These are phyloP conservation scores for Nerophis ophidion DNA, from an alignment of 2,113 vertebrate species.

Conservation along the genomic window DNA sequence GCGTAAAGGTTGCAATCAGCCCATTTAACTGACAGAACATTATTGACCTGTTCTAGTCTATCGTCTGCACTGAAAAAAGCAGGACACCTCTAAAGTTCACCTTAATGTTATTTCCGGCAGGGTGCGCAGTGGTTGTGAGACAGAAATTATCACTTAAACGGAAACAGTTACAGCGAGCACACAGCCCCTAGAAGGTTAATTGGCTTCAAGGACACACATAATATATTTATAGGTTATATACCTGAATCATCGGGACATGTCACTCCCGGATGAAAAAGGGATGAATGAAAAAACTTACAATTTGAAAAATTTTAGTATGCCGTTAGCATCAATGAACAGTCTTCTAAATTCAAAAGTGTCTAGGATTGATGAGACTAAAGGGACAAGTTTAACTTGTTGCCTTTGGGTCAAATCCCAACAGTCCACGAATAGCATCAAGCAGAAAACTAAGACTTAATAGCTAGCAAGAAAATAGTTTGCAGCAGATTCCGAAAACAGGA, in stretches of 20 bases:
- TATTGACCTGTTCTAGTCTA: slow-evolving; percentile 1
- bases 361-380: background rate
- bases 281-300: background rate
- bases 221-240: slow-evolving; percentile 25
- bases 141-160: background rate
- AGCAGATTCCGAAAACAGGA: too few species aligned
- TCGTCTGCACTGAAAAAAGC: background rate
- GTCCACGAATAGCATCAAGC: too few species aligned
- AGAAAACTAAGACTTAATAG: too few species aligned
- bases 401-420: too few species aligned
- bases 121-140: background rate
- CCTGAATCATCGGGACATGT: background rate
- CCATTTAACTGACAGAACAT: background rate
- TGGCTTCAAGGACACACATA: slow-evolving; percentile 19
- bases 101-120: slow-evolving; percentile 1
- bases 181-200: slow-evolving; percentile 17
- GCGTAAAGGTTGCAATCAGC: too few species aligned
- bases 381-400: too few species aligned
- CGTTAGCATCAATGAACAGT: slow-evolving; percentile 12
- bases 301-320: slow-evolving; percentile 24
- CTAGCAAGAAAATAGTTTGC: too few species aligned
- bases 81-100: background rate
- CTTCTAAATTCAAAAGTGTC: background rate
- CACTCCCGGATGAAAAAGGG: background rate
- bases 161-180: background rate